phyloP scores from a whole-genome alignment of 2,113 vertebrate genomes.

The Brachypteracias leptosomus region DNA sequence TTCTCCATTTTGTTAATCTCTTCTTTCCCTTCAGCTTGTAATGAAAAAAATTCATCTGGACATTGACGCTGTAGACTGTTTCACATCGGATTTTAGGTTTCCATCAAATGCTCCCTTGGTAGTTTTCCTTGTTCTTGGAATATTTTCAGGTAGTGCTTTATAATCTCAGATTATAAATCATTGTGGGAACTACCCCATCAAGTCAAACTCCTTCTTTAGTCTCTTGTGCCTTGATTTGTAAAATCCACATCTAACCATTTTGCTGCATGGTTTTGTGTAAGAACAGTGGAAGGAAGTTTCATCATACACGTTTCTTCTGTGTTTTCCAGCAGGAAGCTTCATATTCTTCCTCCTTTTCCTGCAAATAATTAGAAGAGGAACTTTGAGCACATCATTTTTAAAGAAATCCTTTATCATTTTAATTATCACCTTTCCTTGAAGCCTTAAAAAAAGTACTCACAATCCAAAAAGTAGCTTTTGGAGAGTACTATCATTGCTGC shows the following conservation, averaged over 20 bases:
- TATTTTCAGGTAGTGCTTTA: neutral
- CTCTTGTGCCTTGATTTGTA: neutral
- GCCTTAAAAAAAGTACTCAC: conserved; percentile 15
- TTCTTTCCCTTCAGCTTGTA: neutral
- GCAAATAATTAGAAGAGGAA: neutral
- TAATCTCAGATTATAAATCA: conserved; percentile 7
- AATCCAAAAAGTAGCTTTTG: neutral
- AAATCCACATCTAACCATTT: neutral
- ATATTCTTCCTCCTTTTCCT: neutral
- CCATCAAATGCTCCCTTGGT: neutral
- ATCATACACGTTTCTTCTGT: neutral
- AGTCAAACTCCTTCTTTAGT: neutral
- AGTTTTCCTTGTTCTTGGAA: neutral
- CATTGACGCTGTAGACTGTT: neutral
- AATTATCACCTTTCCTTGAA: conserved; percentile 16
- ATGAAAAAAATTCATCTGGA: neutral
- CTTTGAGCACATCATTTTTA: neutral
- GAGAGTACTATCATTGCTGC: neutral
- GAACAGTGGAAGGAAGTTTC: neutral
- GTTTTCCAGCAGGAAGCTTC: neutral
- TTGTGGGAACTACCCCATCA: neutral
- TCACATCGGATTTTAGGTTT: neutral
- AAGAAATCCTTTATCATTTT: neutral
- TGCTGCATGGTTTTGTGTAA: neutral
- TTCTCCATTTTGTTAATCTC: neutral